These are phyloP conservation scores for Lathamus discolor DNA, from an alignment of 2,113 vertebrate species.

Conservation along the genomic window DNA sequence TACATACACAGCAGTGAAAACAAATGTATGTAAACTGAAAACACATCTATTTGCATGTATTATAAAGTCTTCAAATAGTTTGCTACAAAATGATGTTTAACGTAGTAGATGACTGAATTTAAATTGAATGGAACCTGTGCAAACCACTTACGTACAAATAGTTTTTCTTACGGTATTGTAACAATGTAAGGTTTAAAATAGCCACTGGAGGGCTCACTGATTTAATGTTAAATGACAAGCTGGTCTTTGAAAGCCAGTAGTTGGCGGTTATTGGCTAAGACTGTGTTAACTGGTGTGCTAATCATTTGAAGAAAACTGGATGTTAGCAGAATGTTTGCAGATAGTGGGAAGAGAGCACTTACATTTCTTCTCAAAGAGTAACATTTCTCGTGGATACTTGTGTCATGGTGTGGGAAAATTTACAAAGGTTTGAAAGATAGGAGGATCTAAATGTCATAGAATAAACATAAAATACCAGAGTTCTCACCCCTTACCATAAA, in stretches of 20 bases:
- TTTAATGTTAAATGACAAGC: not conserved
- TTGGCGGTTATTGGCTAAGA: not conserved
- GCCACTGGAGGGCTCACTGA: slow-evolving; percentile 48
- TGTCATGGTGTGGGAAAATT: not conserved
- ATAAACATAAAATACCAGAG: not conserved
- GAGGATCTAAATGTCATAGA: not conserved
- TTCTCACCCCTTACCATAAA: not conserved
- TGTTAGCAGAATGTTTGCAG: not conserved
- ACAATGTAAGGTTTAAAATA: not conserved
- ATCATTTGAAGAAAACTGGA: not conserved
- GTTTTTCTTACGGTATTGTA: not conserved
- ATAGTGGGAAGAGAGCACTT: not conserved
- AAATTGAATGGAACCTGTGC: not conserved
- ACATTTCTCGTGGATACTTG: not conserved
- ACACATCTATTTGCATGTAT: not conserved
- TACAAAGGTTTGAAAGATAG: not conserved
- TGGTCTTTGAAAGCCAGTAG: not conserved
- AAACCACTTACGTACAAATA: not conserved
- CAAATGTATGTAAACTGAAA: not conserved
- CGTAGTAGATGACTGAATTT: not conserved
- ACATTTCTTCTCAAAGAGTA: not conserved
- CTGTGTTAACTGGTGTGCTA: not conserved
- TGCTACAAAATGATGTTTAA: not conserved
- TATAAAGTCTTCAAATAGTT: not conserved
- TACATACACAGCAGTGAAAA: not conserved